These are phyloP conservation scores for Erebia epiphron DNA, from an alignment of 2,888 invertebrate genomes.

Conservation along the genomic window DNA sequence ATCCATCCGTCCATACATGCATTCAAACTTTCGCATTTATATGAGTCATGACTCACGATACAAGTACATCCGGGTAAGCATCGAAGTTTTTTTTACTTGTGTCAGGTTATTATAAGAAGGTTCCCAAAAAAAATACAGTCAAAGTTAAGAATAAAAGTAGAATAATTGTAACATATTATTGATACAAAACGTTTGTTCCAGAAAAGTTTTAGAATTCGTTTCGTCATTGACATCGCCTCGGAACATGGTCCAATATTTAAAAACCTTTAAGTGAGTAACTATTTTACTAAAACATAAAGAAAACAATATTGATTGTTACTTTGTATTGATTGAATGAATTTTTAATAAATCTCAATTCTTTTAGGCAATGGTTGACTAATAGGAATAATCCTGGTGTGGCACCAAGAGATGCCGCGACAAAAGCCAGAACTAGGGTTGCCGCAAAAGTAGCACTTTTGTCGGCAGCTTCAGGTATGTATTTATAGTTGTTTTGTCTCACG, in stretches of 20 bases:
- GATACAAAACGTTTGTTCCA: conserved; percentile 42
- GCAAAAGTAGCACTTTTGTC: conserved; percentile 93
- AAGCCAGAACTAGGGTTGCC: conserved; percentile 91
- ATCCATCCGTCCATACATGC: no score
- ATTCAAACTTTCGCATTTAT: no score
- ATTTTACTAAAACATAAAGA: not conserved
- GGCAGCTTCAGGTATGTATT: conserved; percentile 87
- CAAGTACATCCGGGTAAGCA: no score
- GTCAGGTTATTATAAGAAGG: no score
- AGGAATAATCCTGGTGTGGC: conserved; percentile 56
- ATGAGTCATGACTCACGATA: no score
- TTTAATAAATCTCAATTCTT: conserved; percentile 9
- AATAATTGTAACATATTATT: not conserved
- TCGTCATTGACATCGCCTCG: conserved; percentile 93
- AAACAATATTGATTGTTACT: not conserved
- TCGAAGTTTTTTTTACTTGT: no score
- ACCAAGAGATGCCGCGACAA: conserved; percentile 65
- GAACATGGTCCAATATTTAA: conserved; percentile 93
- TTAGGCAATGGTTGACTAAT: conserved; percentile 70
- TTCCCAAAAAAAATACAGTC: no score
- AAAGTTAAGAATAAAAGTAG: no score
- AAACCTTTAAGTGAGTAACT: conserved; percentile 89
- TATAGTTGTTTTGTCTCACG: not conserved
- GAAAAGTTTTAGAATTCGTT: conserved; percentile 94
- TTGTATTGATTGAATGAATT: not conserved